Conservation (phyloP, 2,113 vertebrate genomes). For the Mesocricetus auratus region DNA sequence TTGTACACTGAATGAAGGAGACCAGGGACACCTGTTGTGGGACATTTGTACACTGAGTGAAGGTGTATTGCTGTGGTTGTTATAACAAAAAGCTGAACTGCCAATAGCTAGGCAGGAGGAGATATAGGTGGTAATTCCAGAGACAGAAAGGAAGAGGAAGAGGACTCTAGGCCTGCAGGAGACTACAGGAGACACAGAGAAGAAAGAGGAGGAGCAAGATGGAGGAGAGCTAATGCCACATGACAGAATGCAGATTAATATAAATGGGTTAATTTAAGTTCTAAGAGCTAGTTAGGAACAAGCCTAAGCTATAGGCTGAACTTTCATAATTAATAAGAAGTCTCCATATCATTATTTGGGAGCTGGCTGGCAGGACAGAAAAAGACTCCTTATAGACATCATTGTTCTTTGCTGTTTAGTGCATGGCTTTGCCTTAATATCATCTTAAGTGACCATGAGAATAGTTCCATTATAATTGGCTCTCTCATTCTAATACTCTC, state of each 20-base stretch:
- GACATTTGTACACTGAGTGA: too few relatives aligned
- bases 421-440: neutral
- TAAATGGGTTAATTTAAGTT: neutral
- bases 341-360: neutral
- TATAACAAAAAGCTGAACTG: neutral
- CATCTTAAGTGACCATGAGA: neutral
- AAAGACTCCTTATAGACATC: neutral
- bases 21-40: too few relatives aligned
- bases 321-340: neutral
- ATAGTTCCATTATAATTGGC: conserved; percentile 18
- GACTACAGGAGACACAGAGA: neutral
- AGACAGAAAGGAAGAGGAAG: neutral
- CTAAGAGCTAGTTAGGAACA: neutral
- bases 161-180: neutral
- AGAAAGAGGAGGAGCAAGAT: neutral
- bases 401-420: neutral
- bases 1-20: too few relatives aligned
- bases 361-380: neutral
- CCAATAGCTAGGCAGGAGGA: neutral
- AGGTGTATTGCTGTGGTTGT: neutral
- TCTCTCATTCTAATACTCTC: neutral
- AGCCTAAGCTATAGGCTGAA: neutral
- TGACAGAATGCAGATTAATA: neutral
- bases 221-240: neutral
- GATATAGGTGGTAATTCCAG: neutral